Percentiles rank a stretch among this genome's conserved stretches.
phyloP scores from a whole-genome alignment of 2,888 invertebrate genomes.

The Noctua janthina region DNA sequence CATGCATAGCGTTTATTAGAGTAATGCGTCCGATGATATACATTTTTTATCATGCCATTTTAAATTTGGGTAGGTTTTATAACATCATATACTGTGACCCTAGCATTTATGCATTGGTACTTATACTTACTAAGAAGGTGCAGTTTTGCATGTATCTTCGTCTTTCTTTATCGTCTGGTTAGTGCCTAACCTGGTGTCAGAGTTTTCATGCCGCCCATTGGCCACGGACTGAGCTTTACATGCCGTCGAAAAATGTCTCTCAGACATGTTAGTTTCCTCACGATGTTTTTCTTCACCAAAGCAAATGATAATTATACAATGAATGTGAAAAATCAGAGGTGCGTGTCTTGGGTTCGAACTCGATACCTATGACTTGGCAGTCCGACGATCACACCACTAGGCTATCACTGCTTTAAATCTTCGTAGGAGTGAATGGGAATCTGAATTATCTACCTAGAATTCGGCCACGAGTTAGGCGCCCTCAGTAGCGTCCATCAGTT shows the following conservation, averaged over 20 bases:
- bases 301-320: no score
- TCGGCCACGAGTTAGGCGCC: not conserved
- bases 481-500: not conserved
- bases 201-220: no score
- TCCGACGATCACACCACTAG: no score
- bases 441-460: not conserved
- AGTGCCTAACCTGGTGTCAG: no score
- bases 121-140: slow-evolving; percentile 13
- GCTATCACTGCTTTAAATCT: not conserved
- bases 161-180: no score
- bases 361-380: no score
- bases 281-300: no score
- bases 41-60: slow-evolving; percentile 45
- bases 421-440: not conserved
- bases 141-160: slow-evolving; percentile 4
- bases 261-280: no score
- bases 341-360: no score
- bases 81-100: slow-evolving; percentile 19
- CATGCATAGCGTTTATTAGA: slow-evolving; percentile 60
- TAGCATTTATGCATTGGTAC: not conserved
- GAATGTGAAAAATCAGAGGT: no score
- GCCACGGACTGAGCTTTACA: no score
- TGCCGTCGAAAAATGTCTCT: no score
- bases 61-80: slow-evolving; percentile 29
- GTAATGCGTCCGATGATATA: slow-evolving; percentile 26